Conservation (phyloP, 1,140 invertebrate species). For the Drosophila sulfurigaster region DNA sequence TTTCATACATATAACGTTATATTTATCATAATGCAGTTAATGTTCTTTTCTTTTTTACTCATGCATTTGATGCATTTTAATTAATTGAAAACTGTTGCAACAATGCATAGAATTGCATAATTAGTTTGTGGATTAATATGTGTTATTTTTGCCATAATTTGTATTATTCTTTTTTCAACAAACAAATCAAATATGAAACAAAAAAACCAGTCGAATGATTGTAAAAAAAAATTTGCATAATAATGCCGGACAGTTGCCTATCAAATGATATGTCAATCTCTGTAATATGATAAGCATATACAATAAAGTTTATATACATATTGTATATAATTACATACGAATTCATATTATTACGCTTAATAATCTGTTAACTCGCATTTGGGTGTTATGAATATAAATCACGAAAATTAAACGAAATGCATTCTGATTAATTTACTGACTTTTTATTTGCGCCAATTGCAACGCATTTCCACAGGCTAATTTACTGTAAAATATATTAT, state of each 20-base stretch:
- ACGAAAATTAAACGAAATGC: background rate
- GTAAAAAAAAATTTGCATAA: background rate
- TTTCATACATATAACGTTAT: background rate
- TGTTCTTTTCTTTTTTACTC: background rate
- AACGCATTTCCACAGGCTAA: conserved; percentile 20
- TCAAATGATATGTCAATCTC: conserved; percentile 11
- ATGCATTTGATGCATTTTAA: conserved; percentile 41
- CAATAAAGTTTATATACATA: background rate
- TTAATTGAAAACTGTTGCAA: conserved; percentile 55
- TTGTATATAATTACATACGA: conserved; percentile 12
- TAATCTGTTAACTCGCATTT: conserved; percentile 36
- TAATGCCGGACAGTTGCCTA: background rate
- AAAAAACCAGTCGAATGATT: background rate
- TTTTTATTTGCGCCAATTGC: conserved; percentile 18
- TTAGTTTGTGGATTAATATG: conserved; percentile 40
- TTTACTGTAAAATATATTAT: conserved; percentile 24
- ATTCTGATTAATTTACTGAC: conserved; percentile 25
- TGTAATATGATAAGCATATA: conserved; percentile 7
- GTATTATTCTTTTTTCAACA: conserved; percentile 2
- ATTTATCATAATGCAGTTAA: background rate
- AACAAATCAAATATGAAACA: conserved; percentile 12
- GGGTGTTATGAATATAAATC: conserved; percentile 37
- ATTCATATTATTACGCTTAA: conserved; percentile 26
- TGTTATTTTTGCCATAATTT: conserved; percentile 11
- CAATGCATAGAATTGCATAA: conserved; percentile 25